Conservation (phyloP, 2,888 invertebrate genomes). For the Pristionchus entomophagus region DNA sequence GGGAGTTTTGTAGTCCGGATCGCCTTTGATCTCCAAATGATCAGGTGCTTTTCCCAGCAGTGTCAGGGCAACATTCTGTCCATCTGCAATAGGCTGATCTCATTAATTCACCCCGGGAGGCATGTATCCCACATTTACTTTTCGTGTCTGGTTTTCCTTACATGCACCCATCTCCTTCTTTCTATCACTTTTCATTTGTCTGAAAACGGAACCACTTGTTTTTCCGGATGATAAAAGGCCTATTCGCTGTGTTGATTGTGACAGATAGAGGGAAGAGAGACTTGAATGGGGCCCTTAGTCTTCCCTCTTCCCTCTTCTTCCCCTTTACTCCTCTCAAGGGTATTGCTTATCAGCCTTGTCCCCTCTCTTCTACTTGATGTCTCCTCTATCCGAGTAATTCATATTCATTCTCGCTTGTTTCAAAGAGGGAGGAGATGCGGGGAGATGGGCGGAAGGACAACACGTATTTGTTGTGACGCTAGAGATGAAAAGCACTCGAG, state of each 20-base stretch:
- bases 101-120: constrained; percentile 38
- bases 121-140: neutral
- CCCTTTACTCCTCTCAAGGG: constrained; percentile 31
- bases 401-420: constrained; percentile 41
- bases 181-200: constrained; percentile 25
- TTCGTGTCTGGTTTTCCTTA: constrained; percentile 5
- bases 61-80: constrained; percentile 71
- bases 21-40: constrained; percentile 48
- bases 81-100: constrained; percentile 59
- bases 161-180: neutral
- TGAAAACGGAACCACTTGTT: constrained; percentile 15
- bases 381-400: constrained; percentile 6
- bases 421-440: neutral
- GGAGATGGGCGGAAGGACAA: constrained; percentile 1
- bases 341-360: constrained; percentile 39
- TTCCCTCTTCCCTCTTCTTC: neutral
- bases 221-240: constrained; percentile 20
- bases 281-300: constrained; percentile 27
- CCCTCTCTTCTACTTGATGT: neutral
- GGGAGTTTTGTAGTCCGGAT: neutral
- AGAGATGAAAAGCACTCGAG: constrained; percentile 26
- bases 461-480: constrained; percentile 41
- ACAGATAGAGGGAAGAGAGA: constrained; percentile 17
- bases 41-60: constrained; percentile 71
- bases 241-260: constrained; percentile 18